These are phyloP conservation scores for Amphiprion ocellaris DNA, from an alignment of 2,113 vertebrate species.

Conservation along the genomic window DNA sequence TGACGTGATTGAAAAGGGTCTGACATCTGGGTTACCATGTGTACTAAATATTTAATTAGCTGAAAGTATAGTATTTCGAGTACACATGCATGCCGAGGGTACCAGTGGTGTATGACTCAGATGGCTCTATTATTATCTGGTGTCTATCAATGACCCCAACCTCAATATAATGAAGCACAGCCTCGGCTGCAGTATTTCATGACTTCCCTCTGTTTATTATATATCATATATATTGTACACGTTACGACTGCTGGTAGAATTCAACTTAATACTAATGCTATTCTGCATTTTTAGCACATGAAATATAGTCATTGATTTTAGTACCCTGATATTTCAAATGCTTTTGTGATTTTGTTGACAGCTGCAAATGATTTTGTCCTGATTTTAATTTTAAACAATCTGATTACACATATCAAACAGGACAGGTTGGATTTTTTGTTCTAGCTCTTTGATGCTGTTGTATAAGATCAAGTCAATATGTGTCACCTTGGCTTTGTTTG, in stretches of 20 bases:
- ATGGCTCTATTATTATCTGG: constrained; percentile 7
- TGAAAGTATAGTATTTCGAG: constrained; percentile 43
- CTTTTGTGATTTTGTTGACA: no score
- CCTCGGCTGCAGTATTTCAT: no score
- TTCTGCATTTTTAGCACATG: no score
- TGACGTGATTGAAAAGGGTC: constrained; percentile 16
- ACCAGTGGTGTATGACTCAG: constrained; percentile 9
- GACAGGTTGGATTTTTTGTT: not conserved
- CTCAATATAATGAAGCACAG: not conserved
- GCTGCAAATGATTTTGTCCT: no score
- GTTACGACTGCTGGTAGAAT: no score
- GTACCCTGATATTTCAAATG: no score
- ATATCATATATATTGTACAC: no score
- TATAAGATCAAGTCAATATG: not conserved
- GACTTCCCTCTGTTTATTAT: no score
- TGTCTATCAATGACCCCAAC: not conserved
- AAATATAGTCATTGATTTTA: no score
- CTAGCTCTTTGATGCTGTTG: not conserved
- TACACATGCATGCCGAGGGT: constrained; percentile 5
- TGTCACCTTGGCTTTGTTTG: not conserved
- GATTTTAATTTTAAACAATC: no score
- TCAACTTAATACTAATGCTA: no score
- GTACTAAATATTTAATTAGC: constrained; percentile 64
- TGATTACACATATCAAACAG: not conserved
- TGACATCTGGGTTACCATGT: constrained; percentile 32